Percentiles rank a stretch among this genome's conserved stretches.
phyloP scores from a whole-genome alignment of 2,888 invertebrate genomes.

The Glyphotaelius pellucidus region DNA sequence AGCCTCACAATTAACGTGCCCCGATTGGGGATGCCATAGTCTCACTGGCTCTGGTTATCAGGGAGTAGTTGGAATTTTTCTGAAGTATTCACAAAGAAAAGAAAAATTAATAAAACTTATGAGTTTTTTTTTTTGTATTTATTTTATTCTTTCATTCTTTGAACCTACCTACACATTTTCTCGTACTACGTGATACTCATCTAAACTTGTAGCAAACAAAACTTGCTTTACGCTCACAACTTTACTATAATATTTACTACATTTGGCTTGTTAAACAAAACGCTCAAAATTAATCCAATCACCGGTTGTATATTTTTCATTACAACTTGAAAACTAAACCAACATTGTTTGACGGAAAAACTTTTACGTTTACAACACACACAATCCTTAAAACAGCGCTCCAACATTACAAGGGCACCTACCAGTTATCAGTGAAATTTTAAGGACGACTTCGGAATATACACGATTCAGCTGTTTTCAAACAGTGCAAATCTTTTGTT shows the following conservation, averaged over 20 bases:
- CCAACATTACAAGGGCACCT: not conserved
- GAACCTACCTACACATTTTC: no score
- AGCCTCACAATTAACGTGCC: no score
- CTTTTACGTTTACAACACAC: not conserved
- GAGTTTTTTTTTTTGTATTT: not conserved
- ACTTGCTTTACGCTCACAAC: not conserved
- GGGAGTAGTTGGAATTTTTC: no score
- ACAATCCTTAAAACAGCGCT: not conserved
- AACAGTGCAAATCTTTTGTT: not conserved
- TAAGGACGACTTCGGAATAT: not conserved
- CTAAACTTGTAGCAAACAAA: not conserved
- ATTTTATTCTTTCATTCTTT: not conserved
- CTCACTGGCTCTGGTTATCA: no score
- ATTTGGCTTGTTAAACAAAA: not conserved
- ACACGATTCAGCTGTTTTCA: not conserved
- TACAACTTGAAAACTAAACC: conserved; percentile 19
- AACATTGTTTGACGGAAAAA: not conserved
- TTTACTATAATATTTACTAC: not conserved
- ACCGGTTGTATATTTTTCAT: conserved; percentile 23
- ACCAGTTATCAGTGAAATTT: not conserved
- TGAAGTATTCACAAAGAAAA: no score
- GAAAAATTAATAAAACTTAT: no score
- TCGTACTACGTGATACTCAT: not conserved
- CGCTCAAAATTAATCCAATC: conserved; percentile 1
- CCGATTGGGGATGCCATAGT: no score